Base-by-base conservation (phyloP, 2,113 vertebrate genomes). In the Felis chaus region DNA sequence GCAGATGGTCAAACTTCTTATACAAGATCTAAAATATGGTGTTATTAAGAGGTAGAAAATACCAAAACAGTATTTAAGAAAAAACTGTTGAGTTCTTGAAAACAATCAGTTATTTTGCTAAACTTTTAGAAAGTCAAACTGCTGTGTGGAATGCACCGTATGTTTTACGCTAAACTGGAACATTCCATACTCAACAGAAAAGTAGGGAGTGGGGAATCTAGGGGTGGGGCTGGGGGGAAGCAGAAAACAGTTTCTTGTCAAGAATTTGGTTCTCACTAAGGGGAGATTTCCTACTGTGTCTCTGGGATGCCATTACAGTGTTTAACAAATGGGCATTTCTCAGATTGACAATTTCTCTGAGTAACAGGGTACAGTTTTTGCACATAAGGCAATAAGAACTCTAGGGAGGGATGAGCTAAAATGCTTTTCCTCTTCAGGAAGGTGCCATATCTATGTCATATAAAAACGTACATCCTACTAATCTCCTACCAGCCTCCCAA, bases 11-110 rank as follows among this genome's bases (percentile, higher is more conserved):
- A 50, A 93, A 98, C 92, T 85, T 97, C 97, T 98, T 84, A 98
- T 98, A 98, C 66, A 98, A 98, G 97, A 97, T 98, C 96, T 97
- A 98, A 98, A 98, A 98, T 98, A 98, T 0, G 39, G 85, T 98
- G 61, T 98, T 97, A 97, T 63, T 97, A 94, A 98, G 99, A 99
- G 99, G 99, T 99, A 99, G 99, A 99, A 98, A 98, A 98, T 98
- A 98, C 97, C 96, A 98, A 98, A 95, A 98, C 96, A 96, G 97
- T 71, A 92, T 73, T 97, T 96, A 96, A 98, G 65, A 98, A 98
- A 98, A 97, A 98, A 89, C 86, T 31, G 29, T 95, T 94, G 25
- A 76, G 48, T 91, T 98, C 97, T 88, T 98, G 97, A 97, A 98
- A 98, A 98, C 92, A 98, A 98, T 96, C 93, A 69, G 71, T 96